phyloP scores from a whole-genome alignment of 2,797 vertebrate species.

The Pseudochirops cupreus region DNA sequence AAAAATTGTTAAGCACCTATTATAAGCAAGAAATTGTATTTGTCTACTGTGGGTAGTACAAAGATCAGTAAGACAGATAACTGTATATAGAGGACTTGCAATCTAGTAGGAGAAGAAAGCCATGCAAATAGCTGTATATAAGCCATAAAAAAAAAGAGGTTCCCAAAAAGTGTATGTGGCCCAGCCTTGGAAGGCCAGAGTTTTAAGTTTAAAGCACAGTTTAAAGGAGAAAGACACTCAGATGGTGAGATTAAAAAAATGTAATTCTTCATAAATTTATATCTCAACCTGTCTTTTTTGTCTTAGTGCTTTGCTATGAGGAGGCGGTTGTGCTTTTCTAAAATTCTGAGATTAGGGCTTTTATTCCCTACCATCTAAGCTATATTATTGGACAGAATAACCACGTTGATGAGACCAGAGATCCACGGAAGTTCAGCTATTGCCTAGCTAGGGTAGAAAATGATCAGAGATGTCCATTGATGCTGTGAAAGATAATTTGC shows the following conservation, averaged over 20 bases:
- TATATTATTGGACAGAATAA: neutral
- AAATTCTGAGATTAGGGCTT: neutral
- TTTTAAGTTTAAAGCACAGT: neutral
- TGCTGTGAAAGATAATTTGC: neutral
- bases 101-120: neutral
- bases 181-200: too few relatives aligned
- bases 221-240: neutral
- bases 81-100: neutral
- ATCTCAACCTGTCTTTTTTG: neutral
- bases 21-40: neutral
- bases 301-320: neutral
- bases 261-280: neutral
- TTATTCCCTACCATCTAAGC: neutral
- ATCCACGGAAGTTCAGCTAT: neutral
- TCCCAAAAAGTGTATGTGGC: neutral
- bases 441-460: neutral
- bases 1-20: neutral
- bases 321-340: neutral
- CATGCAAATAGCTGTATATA: neutral
- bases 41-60: neutral
- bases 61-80: neutral
- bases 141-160: neutral
- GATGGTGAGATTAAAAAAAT: neutral
- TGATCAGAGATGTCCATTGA: neutral
- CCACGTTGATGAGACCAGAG: neutral